phyloP scores from a whole-genome alignment of 2,797 vertebrate species.

The Rhadinocentrus ornatus region DNA sequence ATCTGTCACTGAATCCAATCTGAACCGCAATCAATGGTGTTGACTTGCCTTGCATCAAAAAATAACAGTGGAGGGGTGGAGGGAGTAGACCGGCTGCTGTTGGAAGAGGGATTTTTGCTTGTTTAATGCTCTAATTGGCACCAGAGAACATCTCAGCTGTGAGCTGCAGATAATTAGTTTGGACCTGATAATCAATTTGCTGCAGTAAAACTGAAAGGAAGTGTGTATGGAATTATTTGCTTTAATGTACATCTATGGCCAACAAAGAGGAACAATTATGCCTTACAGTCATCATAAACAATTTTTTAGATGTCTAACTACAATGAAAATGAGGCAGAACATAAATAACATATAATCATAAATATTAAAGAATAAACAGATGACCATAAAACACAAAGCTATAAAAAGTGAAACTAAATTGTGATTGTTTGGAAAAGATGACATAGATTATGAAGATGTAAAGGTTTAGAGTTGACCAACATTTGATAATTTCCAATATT shows the following conservation, averaged over 20 bases:
- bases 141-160: slow-evolving; percentile 30
- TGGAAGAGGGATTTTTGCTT: slow-evolving; percentile 11
- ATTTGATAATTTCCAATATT: neutral
- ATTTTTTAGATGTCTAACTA: neutral
- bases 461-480: neutral
- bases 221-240: slow-evolving; percentile 21
- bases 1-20: slow-evolving; percentile 12
- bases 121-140: slow-evolving; percentile 52
- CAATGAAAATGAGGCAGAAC: neutral
- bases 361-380: neutral
- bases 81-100: slow-evolving; percentile 9
- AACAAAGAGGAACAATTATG: slow-evolving; percentile 1
- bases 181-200: slow-evolving; percentile 48
- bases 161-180: slow-evolving; percentile 55
- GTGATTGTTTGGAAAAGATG: neutral
- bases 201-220: slow-evolving; percentile 40
- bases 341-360: neutral
- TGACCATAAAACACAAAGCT: neutral
- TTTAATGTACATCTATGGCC: slow-evolving; percentile 9
- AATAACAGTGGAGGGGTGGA: neutral
- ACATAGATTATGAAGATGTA: neutral
- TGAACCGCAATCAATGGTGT: slow-evolving; percentile 55
- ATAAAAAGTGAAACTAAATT: neutral
- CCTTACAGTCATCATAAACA: neutral
- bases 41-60: slow-evolving; percentile 20